phyloP scores from a whole-genome alignment of 2,113 vertebrate genomes.

The Notothenia rossii region DNA sequence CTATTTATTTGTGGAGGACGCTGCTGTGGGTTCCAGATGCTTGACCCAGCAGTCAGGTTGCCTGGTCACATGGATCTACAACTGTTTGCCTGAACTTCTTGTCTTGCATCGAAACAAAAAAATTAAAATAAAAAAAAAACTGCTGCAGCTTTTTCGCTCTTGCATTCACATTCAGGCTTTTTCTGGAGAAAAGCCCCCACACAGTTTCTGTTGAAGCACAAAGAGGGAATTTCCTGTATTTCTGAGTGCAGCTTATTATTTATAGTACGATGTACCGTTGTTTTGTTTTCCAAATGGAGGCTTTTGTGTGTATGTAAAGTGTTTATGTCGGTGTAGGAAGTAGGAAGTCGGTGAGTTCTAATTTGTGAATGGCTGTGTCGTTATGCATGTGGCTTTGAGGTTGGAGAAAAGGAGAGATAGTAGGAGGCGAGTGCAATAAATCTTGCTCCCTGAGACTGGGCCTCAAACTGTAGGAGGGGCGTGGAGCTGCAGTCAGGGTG shows the following conservation, averaged over 20 bases:
- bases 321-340: neutral
- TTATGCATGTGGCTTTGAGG: constrained; percentile 1
- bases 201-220: constrained; percentile 15
- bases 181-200: constrained; percentile 31
- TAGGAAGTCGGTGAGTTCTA: neutral
- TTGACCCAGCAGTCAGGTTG: constrained; percentile 80
- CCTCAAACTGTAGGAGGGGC: constrained; percentile 73
- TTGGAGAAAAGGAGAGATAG: constrained; percentile 26
- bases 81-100: constrained; percentile 62
- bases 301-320: neutral
- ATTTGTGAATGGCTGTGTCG: constrained; percentile 23
- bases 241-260: neutral
- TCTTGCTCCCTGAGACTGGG: constrained; percentile 70
- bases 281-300: neutral
- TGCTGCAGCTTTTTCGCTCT: constrained; percentile 32
- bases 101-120: constrained; percentile 69
- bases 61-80: constrained; percentile 78
- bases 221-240: constrained; percentile 10
- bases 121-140: constrained; percentile 24
- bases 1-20: constrained; percentile 74
- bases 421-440: constrained; percentile 49
- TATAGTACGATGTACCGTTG: neutral
- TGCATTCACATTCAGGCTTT: constrained; percentile 40
- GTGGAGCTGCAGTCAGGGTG: constrained; percentile 65
- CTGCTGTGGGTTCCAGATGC: constrained; percentile 78